Evolutionary conservation across 2,888 invertebrate genomes (phyloP), one percentile per base, ranked within the genome.

Genomic region (Pherbina coryleti): DNA sequence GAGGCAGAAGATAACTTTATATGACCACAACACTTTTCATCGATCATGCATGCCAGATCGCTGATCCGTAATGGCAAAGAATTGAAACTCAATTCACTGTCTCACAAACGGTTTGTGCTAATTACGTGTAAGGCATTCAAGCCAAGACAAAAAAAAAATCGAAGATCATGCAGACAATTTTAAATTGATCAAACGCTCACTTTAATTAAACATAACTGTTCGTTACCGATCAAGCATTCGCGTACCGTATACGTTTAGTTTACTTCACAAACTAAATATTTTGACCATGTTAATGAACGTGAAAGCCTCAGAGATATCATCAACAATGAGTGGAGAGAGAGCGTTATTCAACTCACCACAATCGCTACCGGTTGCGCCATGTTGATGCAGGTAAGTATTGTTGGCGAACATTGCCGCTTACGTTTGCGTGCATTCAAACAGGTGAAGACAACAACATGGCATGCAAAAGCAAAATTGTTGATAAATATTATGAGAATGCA

Each of bases 41-140:
- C 37, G 34, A 67, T 67, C 44, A n/a, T n/a, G 67, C n/a, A 17
- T 22, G 53, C 34, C 31, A 53, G 44, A 55, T 70, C 34, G 70
- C 28, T 8, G 70, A n/a, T n/a, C 31, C 3, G 3, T 31, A 19
- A 4, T 19, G 31, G n/a, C 22, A 8, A n/a, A 55, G 11, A n/a
- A 19, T 9, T 44, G 19, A 9, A 44, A n/a, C 34, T 49, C 9
- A 67, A 17, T 28, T 28, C 53, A 70, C 9, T 19, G 55, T 22
- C 22, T 55, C 34, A 55, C 82, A 84, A 82, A 82, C 85, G 84
- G 87, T 82, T 87, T 85, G 88, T 85, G 84, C 87, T 86, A 85
- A 84, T 85, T 88, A 88, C 87, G 87, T 88, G 87, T 83, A 72
- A 81, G 75, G 83, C 79, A 81, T 82, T 78, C n/a, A 22, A 25